Conservation (phyloP, 2,113 vertebrate genomes). For the Nyctibius bracteatus region DNA sequence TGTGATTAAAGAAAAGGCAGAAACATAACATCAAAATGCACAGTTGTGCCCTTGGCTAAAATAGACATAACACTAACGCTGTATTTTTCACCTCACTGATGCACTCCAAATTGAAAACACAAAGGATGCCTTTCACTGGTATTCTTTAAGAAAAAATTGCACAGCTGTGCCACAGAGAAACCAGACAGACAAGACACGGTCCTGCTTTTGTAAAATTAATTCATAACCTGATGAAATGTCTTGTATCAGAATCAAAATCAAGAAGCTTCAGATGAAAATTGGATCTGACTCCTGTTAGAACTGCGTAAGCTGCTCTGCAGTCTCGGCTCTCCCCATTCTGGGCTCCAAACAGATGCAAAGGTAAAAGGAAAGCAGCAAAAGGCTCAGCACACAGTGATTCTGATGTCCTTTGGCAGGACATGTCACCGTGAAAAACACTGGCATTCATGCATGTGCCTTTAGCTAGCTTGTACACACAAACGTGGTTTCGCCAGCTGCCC, state of each 20-base stretch:
- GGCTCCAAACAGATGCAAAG: not conserved
- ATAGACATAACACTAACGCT: not conserved
- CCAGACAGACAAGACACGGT: not conserved
- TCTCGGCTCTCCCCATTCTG: rapidly evolving
- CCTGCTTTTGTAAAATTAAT: constrained; percentile 19
- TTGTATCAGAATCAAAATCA: not conserved
- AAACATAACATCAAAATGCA: constrained; percentile 15
- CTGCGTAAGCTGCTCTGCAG: not conserved
- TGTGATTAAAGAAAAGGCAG: constrained; percentile 18
- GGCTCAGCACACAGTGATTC: not conserved
- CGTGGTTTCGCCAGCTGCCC: rapidly evolving
- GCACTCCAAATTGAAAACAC: not conserved
- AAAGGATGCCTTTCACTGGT: not conserved
- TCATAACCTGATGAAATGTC: constrained; percentile 12
- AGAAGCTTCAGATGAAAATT: constrained; percentile 2
- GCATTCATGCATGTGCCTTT: not conserved
- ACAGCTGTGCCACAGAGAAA: constrained; percentile 4
- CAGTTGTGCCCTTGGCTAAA: constrained; percentile 3
- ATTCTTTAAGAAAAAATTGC: not conserved
- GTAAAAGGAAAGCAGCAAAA: not conserved
- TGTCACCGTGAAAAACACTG: not conserved
- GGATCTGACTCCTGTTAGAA: not conserved
- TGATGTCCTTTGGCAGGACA: not conserved
- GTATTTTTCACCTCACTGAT: constrained; percentile 27
- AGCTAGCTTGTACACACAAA: not conserved